phyloP scores from a whole-genome alignment of 92 coral and sea anemone species.

The Epizoanthus scotinus region DNA sequence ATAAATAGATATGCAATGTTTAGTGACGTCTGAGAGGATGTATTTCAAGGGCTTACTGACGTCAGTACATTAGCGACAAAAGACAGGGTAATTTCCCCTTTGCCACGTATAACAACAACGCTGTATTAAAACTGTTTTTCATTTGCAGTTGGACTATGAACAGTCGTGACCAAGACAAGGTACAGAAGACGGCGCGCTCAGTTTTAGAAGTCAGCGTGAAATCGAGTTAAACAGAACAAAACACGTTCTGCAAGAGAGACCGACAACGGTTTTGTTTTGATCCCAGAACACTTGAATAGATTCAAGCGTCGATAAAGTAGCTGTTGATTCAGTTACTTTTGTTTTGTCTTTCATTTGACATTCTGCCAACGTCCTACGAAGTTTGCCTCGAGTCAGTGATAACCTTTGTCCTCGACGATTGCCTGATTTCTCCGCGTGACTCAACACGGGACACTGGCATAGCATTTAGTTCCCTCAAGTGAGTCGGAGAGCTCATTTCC shows the following conservation, averaged over 20 bases:
- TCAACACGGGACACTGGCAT: neutral
- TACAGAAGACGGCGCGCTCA: neutral
- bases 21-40: constrained; percentile 39
- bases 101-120: constrained; percentile 4
- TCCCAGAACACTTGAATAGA: neutral
- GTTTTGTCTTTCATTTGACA: constrained; percentile 10
- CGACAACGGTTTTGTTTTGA: neutral
- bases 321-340: constrained; percentile 9
- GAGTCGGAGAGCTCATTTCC: constrained; percentile 16
- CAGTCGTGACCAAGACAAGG: neutral
- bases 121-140: neutral
- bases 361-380: constrained; percentile 8
- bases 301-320: neutral
- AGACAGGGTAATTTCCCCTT: constrained; percentile 3
- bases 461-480: neutral
- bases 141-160: constrained; percentile 6
- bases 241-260: constrained; percentile 2
- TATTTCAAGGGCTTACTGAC: constrained; percentile 28
- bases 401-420: constrained; percentile 19
- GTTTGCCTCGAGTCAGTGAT: neutral
- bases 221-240: too few relatives aligned
- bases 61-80: constrained; percentile 25
- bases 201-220: neutral
- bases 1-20: constrained; percentile 24
- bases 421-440: constrained; percentile 33